Evolutionary conservation across 2,797 vertebrate species (phyloP).

Genomic region (Crax fasciolata): DNA sequence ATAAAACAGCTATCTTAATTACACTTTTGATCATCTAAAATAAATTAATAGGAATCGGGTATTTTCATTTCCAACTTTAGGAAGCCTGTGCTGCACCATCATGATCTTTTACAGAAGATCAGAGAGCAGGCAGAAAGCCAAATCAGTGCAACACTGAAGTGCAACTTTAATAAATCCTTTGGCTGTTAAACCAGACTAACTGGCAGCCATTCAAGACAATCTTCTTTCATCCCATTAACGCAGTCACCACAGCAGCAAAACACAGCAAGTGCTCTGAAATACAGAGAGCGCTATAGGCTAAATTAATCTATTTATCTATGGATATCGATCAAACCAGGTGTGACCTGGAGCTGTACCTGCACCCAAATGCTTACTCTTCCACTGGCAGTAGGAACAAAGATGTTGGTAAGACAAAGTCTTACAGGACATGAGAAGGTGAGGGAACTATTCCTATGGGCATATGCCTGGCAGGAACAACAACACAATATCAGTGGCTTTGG

Average conservation of each 20-base stretch:
- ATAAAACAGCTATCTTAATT: constrained; percentile 33
- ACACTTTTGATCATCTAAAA: constrained; percentile 29
- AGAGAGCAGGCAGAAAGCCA: constrained; percentile 49
- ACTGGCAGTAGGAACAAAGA: constrained; percentile 1
- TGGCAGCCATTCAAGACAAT: constrained; percentile 63
- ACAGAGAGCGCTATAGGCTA: neutral
- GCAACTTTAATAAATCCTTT: constrained; percentile 60
- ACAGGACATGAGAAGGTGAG: neutral
- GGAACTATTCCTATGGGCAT: neutral
- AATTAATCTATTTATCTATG: constrained; percentile 40
- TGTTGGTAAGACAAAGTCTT: neutral
- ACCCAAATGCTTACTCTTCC: neutral
- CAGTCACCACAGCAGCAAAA: constrained; percentile 13
- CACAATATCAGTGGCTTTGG: neutral
- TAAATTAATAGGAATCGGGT: constrained; percentile 48
- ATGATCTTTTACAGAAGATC: constrained; percentile 5
- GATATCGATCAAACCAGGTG: neutral
- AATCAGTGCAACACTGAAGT: constrained; percentile 2
- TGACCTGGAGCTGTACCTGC: neutral
- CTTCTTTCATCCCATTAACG: constrained; percentile 57
- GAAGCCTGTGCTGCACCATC: neutral
- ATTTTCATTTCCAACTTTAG: constrained; percentile 17
- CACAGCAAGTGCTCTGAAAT: constrained; percentile 18
- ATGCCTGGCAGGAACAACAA: neutral
- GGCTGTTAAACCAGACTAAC: constrained; percentile 50